Evolutionary conservation across 2,888 invertebrate species (phyloP).

Genomic region (Andrena fulva): DNA sequence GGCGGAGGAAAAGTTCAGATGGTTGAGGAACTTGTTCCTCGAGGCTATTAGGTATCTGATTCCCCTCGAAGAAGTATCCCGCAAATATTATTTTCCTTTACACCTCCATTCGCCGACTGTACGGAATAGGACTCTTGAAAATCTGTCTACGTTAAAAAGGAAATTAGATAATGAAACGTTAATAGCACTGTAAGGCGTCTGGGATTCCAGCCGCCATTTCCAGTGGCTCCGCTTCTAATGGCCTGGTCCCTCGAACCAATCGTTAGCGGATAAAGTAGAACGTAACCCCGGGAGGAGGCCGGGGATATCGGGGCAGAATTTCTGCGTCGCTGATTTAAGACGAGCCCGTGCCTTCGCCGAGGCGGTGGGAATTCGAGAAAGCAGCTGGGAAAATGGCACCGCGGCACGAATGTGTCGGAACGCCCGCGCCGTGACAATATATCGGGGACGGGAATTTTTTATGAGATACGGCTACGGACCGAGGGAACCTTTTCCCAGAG

Average conservation of each 20-base stretch:
- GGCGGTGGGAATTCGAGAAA: slow-evolving; percentile 41
- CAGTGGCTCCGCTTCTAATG: slow-evolving; percentile 8
- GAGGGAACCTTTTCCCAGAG: not conserved
- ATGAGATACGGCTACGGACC: not conserved
- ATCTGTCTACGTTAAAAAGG: not conserved
- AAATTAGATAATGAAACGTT: not conserved
- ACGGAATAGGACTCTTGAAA: not conserved
- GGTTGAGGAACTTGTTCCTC: no score
- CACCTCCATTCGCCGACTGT: not conserved
- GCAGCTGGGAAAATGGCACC: slow-evolving; percentile 21
- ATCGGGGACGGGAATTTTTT: slow-evolving; percentile 25
- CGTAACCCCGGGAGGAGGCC: slow-evolving; percentile 12
- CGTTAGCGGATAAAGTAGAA: slow-evolving; percentile 40
- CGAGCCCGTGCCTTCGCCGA: slow-evolving; percentile 32
- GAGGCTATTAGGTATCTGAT: no score
- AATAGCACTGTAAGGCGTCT: not conserved
- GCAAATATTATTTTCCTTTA: not conserved
- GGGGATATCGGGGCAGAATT: slow-evolving; percentile 28
- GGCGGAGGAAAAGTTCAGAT: no score
- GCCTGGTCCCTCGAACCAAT: slow-evolving; percentile 20
- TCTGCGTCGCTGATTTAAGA: slow-evolving; percentile 46
- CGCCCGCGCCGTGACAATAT: slow-evolving; percentile 26
- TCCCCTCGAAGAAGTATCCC: no score
- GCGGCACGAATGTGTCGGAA: slow-evolving; percentile 19
- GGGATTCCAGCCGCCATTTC: not conserved